Evolutionary conservation across 1,140 invertebrate species (phyloP), one percentile per base, ranked within the genome.

Genomic region (Drosophila insularis): DNA sequence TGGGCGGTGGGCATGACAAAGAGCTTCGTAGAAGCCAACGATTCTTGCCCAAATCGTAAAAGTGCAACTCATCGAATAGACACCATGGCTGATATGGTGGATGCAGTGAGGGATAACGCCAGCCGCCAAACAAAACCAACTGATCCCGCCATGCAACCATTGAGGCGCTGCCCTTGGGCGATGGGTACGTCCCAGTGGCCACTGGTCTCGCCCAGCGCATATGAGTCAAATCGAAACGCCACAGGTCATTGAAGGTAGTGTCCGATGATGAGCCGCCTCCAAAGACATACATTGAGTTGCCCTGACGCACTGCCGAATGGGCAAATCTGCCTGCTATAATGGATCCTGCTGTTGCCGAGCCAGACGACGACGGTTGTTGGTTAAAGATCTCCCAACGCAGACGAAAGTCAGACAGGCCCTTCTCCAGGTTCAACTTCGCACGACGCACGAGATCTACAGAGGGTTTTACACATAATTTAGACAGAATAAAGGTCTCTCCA

Each of bases 191-290:
- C 8, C 98, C 98, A 92, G 95, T 95, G 1, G 96, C 95, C 10
- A 96, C 91, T 0, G 96, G 95, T 80, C 97, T 93, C 5, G 95
- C 93, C 98, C 98, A 99, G 77, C 95, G 93, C 87, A 97, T 93
- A 53, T 94, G 95, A 6, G 96, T 95, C 50, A 99, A 93, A 93
- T 99, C 97, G 91, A 99, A 95, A 75, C 94, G 94, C 98, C 98
- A 99, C 7, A 99, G 93, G 93, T 99, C 98, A 94, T 99, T 99
- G 85, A 99, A 99, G 8, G 98, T 98, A 17, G 98, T 99, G 80
- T 96, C 96, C 39, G 97, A 96, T 32, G 96, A 96, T n/a, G 98
- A 98, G 1, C 98, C 98, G 31, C 98, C 98, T 55, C 98, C 98
- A 94, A 99, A 99, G 32, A 99, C 95, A 92, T 97, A 99, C 97